phyloP scores from a whole-genome alignment of 2,888 invertebrate genomes.

The Microctonus brassicae region DNA sequence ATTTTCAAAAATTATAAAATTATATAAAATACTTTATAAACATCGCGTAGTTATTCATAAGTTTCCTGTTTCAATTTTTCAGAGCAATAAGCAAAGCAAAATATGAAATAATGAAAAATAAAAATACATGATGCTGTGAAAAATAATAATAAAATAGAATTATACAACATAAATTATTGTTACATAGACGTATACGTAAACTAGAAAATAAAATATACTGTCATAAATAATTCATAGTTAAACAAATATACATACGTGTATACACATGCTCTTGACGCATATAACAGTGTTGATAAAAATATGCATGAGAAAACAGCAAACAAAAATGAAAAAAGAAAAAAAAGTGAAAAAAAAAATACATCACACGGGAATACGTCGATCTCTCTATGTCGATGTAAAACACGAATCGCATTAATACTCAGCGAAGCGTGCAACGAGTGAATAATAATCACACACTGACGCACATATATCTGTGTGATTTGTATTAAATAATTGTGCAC shows the following conservation, averaged over 20 bases:
- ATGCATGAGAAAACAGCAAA: conserved; percentile 21
- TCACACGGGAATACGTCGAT: conserved; percentile 28
- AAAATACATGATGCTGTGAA: too few species aligned
- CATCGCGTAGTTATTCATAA: too few species aligned
- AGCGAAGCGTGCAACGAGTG: conserved; percentile 36
- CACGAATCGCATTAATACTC: conserved; percentile 39
- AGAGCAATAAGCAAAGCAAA: too few species aligned
- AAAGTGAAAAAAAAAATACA: conserved; percentile 6
- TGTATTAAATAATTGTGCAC: conserved; percentile 26
- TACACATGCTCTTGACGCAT: conserved; percentile 2
- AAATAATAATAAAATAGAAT: too few species aligned
- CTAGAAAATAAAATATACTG: neutral
- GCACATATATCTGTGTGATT: conserved; percentile 1
- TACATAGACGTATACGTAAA: neutral
- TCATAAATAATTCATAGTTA: conserved; percentile 30
- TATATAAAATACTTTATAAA: too few species aligned
- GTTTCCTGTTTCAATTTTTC: too few species aligned
- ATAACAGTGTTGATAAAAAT: conserved; percentile 22
- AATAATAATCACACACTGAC: conserved; percentile 3
- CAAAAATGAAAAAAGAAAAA: conserved; percentile 2
- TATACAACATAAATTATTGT: neutral
- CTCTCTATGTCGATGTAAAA: conserved; percentile 19
- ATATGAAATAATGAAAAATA: too few species aligned
- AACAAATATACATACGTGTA: neutral
- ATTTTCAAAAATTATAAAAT: too few species aligned